phyloP scores from a whole-genome alignment of 2,113 vertebrate genomes.

The Glaucomys volans region DNA sequence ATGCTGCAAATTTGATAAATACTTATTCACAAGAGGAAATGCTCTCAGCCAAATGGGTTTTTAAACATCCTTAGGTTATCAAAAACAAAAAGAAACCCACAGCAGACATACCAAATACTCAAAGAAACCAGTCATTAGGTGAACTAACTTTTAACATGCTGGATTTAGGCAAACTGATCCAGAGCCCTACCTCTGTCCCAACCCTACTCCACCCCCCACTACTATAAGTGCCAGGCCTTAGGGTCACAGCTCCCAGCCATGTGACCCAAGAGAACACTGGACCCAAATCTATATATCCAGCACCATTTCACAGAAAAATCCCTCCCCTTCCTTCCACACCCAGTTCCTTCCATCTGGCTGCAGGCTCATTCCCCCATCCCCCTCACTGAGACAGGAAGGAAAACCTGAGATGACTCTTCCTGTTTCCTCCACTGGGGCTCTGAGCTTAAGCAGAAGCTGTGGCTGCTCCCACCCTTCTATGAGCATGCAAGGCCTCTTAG shows the following conservation, averaged over 20 bases:
- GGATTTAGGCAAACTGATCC: not conserved
- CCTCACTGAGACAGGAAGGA: not conserved
- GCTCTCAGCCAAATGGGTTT: conserved; percentile 54
- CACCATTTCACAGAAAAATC: not conserved
- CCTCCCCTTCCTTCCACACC: conserved; percentile 46
- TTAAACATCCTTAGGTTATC: conserved; percentile 57
- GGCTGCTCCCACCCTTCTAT: too few relatives aligned
- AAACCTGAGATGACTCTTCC: conserved; percentile 33
- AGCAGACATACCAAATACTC: conserved; percentile 44
- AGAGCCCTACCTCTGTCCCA: not conserved
- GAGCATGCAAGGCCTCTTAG: too few relatives aligned
- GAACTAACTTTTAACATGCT: conserved; percentile 62
- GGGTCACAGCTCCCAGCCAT: not conserved
- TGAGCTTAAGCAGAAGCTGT: too few relatives aligned
- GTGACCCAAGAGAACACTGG: not conserved
- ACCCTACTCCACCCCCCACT: not conserved
- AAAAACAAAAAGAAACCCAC: conserved; percentile 69
- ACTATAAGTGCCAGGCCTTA: not conserved
- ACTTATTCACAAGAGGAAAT: conserved; percentile 66
- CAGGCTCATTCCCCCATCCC: conserved; percentile 28
- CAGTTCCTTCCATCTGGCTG: conserved; percentile 24
- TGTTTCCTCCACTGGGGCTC: not conserved
- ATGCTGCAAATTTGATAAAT: conserved; percentile 71
- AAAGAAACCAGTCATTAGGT: conserved; percentile 62
- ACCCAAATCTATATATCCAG: conserved; percentile 1